Evolutionary conservation across 2,888 invertebrate genomes (phyloP).

Genomic region (Melanostoma mellinum): DNA sequence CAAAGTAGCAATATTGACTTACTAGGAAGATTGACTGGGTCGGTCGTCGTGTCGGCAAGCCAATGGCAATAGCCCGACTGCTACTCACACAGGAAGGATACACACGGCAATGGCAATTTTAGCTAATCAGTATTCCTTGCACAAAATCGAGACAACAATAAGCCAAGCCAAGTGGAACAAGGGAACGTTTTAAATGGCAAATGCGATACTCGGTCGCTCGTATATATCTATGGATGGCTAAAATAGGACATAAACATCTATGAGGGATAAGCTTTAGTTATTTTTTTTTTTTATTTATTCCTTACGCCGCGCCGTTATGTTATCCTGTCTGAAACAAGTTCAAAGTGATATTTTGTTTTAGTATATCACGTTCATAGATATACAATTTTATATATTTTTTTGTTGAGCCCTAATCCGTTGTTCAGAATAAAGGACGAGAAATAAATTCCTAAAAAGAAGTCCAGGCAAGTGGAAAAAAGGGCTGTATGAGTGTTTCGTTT

Average conservation of each 20-base stretch:
- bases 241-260: slow-evolving; percentile 52
- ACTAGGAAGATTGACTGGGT: slow-evolving; percentile 61
- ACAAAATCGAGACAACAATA: slow-evolving; percentile 64
- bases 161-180: slow-evolving; percentile 67
- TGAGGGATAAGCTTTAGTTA: slow-evolving; percentile 25
- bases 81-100: slow-evolving; percentile 49
- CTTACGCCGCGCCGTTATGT: slow-evolving; percentile 4
- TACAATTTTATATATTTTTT: slow-evolving; percentile 9
- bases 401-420: slow-evolving; percentile 22
- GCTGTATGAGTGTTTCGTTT: background rate
- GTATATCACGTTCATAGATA: slow-evolving; percentile 52
- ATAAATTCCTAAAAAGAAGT: slow-evolving; percentile 40
- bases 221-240: slow-evolving; percentile 7
- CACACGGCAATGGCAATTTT: slow-evolving; percentile 59
- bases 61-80: background rate
- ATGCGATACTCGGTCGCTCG: slow-evolving; percentile 13
- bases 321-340: slow-evolving; percentile 43
- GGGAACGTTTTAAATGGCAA: slow-evolving; percentile 68
- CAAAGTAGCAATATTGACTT: slow-evolving; percentile 61
- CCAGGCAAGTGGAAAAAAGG: slow-evolving; percentile 17
- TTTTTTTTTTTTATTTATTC: background rate
- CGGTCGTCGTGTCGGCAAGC: slow-evolving; percentile 3
- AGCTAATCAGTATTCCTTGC: slow-evolving; percentile 69
- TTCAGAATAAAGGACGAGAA: slow-evolving; percentile 19
- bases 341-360: slow-evolving; percentile 55